phyloP scores from a whole-genome alignment of 2,797 vertebrate species.

The Eupleurogrammus muticus region DNA sequence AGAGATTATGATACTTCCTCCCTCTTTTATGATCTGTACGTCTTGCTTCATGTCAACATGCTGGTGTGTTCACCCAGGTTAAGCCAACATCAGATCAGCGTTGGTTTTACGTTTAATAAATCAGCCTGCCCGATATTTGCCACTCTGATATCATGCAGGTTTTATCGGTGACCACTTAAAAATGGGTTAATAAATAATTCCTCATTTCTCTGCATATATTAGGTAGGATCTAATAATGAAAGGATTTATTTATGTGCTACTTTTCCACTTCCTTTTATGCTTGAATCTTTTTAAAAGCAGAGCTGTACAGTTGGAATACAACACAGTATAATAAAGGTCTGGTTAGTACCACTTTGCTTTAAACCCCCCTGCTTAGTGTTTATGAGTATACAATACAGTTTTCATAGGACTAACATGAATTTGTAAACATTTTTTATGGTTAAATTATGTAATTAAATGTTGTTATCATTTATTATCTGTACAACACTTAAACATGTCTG shows the following conservation, averaged over 20 bases:
- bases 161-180: slow-evolving; percentile 10
- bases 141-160: slow-evolving; percentile 25
- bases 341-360: background rate
- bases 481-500: too few species aligned
- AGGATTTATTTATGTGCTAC: slow-evolving; percentile 10
- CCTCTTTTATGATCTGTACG: slow-evolving; percentile 72
- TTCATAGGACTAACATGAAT: background rate
- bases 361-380: background rate
- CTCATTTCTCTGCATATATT: slow-evolving; percentile 28
- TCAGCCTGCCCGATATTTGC: slow-evolving; percentile 16
- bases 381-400: background rate
- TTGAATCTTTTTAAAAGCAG: background rate
- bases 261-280: background rate
- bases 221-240: slow-evolving; percentile 7
- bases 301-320: background rate
- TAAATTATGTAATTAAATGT: too few species aligned
- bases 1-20: slow-evolving; percentile 81
- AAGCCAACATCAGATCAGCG: slow-evolving; percentile 26
- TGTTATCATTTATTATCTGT: too few species aligned
- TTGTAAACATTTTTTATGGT: too few species aligned
- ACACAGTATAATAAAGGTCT: background rate
- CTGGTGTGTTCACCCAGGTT: slow-evolving; percentile 25
- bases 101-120: slow-evolving; percentile 29
- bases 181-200: slow-evolving; percentile 15
- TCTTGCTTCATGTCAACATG: slow-evolving; percentile 60